A percentile compares a stretch with the other conserved stretches of the same genome.
Evolutionary conservation across 1,140 invertebrate species (phyloP).

Genomic region (Luehdorfia chinensis): DNA sequence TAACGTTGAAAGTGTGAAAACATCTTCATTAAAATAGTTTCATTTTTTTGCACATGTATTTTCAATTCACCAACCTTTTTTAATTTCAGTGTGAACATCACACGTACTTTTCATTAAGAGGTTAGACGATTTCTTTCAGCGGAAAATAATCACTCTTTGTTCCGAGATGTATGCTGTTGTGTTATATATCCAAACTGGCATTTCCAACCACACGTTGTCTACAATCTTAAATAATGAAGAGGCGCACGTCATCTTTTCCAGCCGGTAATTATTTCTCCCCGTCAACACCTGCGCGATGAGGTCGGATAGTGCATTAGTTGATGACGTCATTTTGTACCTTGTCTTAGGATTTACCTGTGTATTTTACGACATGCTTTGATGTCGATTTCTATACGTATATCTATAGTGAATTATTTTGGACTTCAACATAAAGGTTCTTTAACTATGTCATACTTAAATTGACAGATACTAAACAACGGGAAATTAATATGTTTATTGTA

Average conservation of each 20-base stretch:
- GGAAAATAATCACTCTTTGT: conserved; percentile 26
- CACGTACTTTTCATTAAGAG: conserved; percentile 37
- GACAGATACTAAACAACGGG: too few species aligned
- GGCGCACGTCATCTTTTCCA: conserved; percentile 45
- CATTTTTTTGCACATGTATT: too few species aligned
- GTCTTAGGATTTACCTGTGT: conserved; percentile 5
- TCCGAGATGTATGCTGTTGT: conserved; percentile 21
- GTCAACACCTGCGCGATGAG: conserved; percentile 42
- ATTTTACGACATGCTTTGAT: conserved; percentile 3
- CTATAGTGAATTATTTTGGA: too few species aligned
- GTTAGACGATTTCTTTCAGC: conserved; percentile 34
- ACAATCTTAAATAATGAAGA: conserved; percentile 42
- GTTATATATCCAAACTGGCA: conserved; percentile 5
- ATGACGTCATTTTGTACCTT: conserved; percentile 39
- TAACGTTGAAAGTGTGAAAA: too few species aligned
- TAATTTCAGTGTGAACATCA: conserved; percentile 1
- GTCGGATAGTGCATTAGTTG: conserved; percentile 60
- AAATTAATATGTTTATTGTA: too few species aligned
- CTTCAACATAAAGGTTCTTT: too few species aligned
- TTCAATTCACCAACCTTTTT: too few species aligned
- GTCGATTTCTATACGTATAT: too few species aligned
- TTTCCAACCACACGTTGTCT: conserved; percentile 26
- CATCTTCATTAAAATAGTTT: too few species aligned
- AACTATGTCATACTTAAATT: too few species aligned
- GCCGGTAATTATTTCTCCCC: conserved; percentile 43